phyloP scores from a whole-genome alignment of 2,113 vertebrate genomes.

The Hyaena hyaena region DNA sequence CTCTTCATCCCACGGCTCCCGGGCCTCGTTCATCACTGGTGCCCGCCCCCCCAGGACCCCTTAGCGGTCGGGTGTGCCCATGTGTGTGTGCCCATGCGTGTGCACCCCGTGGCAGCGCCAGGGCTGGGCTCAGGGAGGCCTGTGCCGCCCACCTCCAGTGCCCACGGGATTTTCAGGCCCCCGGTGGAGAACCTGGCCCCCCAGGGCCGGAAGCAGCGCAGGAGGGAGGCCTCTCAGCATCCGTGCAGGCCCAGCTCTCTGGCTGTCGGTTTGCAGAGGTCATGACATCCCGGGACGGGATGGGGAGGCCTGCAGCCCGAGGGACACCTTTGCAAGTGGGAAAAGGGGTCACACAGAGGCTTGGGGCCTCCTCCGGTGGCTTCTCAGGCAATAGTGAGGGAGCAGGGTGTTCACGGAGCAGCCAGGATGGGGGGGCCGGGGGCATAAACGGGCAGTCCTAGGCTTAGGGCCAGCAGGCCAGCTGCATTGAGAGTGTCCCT shows the following conservation, averaged over 20 bases:
- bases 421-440: fast-evolving
- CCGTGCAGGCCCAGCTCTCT: neutral
- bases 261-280: fast-evolving
- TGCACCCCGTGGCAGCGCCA: fast-evolving
- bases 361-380: neutral
- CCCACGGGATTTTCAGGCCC: neutral
- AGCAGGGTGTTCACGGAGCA: neutral
- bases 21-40: neutral
- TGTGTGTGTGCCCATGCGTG: fast-evolving
- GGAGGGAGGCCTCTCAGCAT: neutral
- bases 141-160: fast-evolving
- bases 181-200: neutral
- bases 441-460: neutral
- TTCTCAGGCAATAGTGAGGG: neutral
- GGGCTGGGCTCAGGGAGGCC: neutral
- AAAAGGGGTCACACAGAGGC: neutral
- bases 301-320: neutral
- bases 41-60: neutral
- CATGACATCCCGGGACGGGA: fast-evolving
- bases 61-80: neutral
- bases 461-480: neutral
- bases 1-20: neutral
- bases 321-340: neutral
- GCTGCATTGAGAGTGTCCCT: no score
- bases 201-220: neutral